These are phyloP conservation scores for Anarhynchus alexandrinus DNA, from an alignment of 2,113 vertebrate species.

Conservation along the genomic window DNA sequence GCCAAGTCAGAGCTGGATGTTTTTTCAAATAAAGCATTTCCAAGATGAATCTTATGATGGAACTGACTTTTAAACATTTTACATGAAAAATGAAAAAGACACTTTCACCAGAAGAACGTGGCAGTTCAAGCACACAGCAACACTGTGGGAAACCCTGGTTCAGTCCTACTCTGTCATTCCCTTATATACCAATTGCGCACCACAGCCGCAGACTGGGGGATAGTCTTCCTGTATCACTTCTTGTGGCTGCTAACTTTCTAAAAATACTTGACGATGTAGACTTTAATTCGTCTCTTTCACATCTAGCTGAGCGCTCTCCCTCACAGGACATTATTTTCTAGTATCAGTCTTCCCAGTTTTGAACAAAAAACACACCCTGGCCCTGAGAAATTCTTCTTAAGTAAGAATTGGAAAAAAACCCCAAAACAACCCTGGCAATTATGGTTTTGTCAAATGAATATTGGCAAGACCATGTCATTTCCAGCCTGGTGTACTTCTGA, in stretches of 20 bases:
- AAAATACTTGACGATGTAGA: background rate
- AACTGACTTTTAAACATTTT: background rate
- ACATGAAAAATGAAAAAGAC: background rate
- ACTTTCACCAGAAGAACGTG: background rate
- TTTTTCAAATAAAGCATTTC: background rate
- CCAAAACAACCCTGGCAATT: background rate
- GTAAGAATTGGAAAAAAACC: background rate
- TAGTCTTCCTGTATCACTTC: background rate
- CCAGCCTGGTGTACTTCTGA: background rate
- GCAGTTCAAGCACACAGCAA: background rate
- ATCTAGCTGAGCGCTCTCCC: background rate
- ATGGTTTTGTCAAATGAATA: background rate
- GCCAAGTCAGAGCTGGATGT: background rate
- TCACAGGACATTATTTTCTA: background rate
- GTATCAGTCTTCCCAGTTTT: background rate
- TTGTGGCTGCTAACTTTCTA: background rate
- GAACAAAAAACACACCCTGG: background rate
- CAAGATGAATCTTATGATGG: background rate
- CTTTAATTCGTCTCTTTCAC: background rate
- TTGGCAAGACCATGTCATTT: background rate
- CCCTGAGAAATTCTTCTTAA: background rate
- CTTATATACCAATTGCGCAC: background rate
- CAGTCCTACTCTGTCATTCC: background rate
- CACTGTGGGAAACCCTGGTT: background rate
- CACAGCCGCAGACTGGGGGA: background rate